Percentiles rank a stretch among this genome's conserved stretches.
These are phyloP conservation scores for Shinisaurus crocodilurus DNA, from an alignment of 2,113 vertebrate species.

Conservation along the genomic window DNA sequence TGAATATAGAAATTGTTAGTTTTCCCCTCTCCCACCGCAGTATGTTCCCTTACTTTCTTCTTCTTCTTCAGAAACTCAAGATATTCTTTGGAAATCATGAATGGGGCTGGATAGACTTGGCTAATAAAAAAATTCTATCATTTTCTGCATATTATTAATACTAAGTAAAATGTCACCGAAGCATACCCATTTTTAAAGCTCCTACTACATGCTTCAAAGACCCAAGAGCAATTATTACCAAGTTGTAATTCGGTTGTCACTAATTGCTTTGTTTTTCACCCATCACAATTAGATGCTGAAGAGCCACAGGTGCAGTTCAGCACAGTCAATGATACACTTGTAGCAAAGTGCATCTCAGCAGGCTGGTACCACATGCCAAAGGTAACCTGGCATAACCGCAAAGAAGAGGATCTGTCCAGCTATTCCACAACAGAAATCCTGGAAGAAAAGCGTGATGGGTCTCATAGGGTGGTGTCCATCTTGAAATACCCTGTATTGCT, in stretches of 20 bases:
- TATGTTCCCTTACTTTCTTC: not conserved
- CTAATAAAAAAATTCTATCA: not conserved
- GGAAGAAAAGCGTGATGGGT: constrained; percentile 59
- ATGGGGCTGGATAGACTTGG: not conserved
- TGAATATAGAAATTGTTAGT: not conserved
- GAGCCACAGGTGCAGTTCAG: constrained; percentile 62
- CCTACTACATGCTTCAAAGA: not conserved
- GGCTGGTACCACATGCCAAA: constrained; percentile 61
- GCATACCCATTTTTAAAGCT: not conserved
- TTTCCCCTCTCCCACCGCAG: not conserved
- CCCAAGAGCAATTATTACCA: constrained; percentile 12
- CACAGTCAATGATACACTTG: constrained; percentile 38
- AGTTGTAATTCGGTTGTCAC: constrained; percentile 18
- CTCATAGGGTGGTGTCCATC: constrained; percentile 51
- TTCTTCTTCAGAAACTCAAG: not conserved
- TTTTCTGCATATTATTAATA: not conserved
- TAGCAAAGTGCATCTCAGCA: constrained; percentile 54
- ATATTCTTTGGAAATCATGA: not conserved
- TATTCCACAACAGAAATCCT: constrained; percentile 46
- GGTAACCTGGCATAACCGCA: constrained; percentile 59
- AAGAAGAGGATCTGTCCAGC: constrained; percentile 58
- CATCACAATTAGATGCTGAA: constrained; percentile 55
- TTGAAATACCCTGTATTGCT: constrained; percentile 58
- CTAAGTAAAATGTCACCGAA: not conserved
- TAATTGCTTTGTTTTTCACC: constrained; percentile 59